Conservation (phyloP, 2,888 invertebrate species). For the Idaea aversata region DNA sequence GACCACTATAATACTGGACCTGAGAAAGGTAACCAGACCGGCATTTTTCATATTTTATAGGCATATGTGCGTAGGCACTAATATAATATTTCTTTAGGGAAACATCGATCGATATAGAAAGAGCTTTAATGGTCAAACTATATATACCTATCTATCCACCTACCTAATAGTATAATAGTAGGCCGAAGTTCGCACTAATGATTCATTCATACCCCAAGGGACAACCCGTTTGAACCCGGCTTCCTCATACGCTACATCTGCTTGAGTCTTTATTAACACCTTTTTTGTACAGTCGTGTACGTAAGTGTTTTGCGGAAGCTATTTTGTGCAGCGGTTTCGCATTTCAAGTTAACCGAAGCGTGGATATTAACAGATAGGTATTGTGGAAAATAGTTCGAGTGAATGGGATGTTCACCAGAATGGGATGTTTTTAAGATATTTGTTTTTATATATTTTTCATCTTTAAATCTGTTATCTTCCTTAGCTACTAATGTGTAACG, state of each 20-base stretch:
- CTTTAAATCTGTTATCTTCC: no score
- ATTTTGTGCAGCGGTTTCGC: slow-evolving; percentile 7
- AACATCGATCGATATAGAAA: no score
- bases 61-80: no score
- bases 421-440: not conserved
- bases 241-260: slow-evolving; percentile 11
- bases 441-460: no score
- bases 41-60: no score
- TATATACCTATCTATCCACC: slow-evolving; percentile 5
- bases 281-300: slow-evolving; percentile 10
- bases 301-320: not conserved
- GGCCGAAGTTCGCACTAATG: slow-evolving; percentile 19
- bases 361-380: slow-evolving; percentile 6
- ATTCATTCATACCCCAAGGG: slow-evolving; percentile 23
- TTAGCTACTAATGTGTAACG: no score
- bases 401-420: not conserved
- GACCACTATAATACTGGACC: no score
- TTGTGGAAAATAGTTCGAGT: slow-evolving; percentile 6
- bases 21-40: no score
- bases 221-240: slow-evolving; percentile 11
- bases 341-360: not conserved
- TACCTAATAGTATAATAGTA: slow-evolving; percentile 2
- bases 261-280: slow-evolving; percentile 20
- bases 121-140: no score
- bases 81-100: no score